Evolutionary conservation across 2,888 invertebrate genomes (phyloP).

Genomic region (Terebella lapidaria): DNA sequence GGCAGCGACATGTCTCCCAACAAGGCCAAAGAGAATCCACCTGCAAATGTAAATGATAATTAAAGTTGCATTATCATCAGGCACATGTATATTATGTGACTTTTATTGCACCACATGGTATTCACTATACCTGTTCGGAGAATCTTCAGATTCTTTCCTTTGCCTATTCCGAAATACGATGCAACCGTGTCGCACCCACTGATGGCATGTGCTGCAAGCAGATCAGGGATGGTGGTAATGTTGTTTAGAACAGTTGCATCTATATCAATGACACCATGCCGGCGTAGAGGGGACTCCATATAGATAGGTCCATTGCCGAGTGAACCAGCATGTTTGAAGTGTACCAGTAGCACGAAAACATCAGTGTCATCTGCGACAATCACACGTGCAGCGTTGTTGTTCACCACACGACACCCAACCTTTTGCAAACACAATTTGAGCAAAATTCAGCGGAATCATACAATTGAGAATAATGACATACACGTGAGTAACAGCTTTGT

Average conservation of each 20-base stretch:
- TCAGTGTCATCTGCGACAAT: constrained; percentile 1
- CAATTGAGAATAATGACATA: no score
- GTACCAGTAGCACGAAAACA: background rate
- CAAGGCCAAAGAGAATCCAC: background rate
- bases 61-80: background rate
- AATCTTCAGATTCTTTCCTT: background rate
- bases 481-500: background rate
- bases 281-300: background rate
- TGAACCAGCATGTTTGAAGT: background rate
- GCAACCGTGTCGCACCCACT: background rate
- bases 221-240: background rate
- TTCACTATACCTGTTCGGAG: background rate
- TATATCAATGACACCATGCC: background rate
- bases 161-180: background rate
- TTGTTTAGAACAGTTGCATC: background rate
- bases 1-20: background rate
- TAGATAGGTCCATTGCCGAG: background rate
- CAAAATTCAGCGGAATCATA: no score
- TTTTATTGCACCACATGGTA: no score
- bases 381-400: constrained; percentile 1
- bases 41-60: background rate
- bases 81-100: no score
- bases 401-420: constrained; percentile 2
- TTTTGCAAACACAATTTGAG: no score
- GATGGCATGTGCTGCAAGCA: background rate